A percentile compares a stretch with the other conserved stretches of the same genome.
Conservation (phyloP, 2,113 vertebrate genomes). For the Ploceus nigricollis region DNA sequence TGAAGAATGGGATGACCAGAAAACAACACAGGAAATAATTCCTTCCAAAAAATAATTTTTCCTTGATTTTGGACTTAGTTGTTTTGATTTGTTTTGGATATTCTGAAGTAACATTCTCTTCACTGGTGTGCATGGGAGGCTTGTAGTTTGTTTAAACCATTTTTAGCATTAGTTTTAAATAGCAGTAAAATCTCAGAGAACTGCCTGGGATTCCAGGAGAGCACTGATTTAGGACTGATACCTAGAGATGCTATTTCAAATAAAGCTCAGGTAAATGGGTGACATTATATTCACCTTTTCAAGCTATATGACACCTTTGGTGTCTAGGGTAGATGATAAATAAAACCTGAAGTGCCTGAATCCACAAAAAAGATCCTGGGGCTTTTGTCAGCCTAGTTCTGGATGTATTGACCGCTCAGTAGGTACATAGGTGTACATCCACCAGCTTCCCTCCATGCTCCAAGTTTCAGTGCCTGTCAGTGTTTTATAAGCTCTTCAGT, state of each 20-base stretch:
- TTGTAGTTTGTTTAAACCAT: neutral
- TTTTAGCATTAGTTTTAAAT: neutral
- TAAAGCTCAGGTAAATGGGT: neutral
- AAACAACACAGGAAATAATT: neutral
- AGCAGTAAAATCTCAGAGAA: neutral
- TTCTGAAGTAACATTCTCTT: neutral
- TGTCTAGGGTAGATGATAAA: neutral
- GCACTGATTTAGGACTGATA: neutral
- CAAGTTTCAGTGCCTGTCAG: neutral
- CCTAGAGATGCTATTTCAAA: neutral
- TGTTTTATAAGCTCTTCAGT: neutral
- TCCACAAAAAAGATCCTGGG: neutral
- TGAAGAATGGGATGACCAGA: neutral
- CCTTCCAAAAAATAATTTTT: neutral
- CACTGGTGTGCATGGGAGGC: fast-evolving
- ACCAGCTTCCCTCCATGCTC: neutral
- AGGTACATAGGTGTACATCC: neutral
- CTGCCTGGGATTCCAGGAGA: neutral
- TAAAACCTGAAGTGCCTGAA: neutral
- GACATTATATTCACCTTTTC: neutral
- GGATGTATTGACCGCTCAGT: fast-evolving
- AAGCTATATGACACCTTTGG: neutral
- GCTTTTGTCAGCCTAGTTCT: neutral
- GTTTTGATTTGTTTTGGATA: neutral
- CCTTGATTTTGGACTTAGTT: neutral